Percentiles rank a stretch among this genome's conserved stretches.
phyloP scores from a whole-genome alignment of 2,797 vertebrate species.

The Eulemur albifrons region DNA sequence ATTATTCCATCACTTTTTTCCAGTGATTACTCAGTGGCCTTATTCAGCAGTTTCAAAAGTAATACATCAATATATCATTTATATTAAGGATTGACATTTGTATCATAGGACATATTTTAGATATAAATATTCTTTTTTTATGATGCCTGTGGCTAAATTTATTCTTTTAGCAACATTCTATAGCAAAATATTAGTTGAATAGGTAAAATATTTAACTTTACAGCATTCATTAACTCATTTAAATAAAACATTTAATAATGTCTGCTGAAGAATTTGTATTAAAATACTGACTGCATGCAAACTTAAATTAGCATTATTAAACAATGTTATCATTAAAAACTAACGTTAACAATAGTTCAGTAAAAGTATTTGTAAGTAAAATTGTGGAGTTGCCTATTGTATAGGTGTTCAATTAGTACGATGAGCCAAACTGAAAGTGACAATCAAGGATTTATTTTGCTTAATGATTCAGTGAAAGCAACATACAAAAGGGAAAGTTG shows the following conservation, averaged over 20 bases:
- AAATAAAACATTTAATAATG: constrained; percentile 17
- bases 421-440: background rate
- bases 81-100: constrained; percentile 20
- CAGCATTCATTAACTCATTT: constrained; percentile 9
- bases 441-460: background rate
- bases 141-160: background rate
- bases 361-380: constrained; percentile 25
- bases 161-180: constrained; percentile 5
- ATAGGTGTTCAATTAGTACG: background rate
- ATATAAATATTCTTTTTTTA: constrained; percentile 46
- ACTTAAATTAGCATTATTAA: constrained; percentile 48
- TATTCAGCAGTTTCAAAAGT: constrained; percentile 34
- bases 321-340: background rate
- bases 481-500: background rate
- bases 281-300: background rate
- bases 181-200: background rate
- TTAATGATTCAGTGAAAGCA: background rate
- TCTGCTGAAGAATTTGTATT: background rate
- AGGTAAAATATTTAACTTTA: background rate
- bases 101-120: constrained; percentile 39
- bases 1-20: background rate
- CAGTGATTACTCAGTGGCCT: constrained; percentile 29
- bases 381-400: background rate
- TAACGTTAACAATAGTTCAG: background rate
- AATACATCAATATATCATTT: constrained; percentile 4